Evolutionary conservation across 37 sponge, comb jelly and placozoan species (phyloP).

Genomic region (Petrosia ficiformis): DNA sequence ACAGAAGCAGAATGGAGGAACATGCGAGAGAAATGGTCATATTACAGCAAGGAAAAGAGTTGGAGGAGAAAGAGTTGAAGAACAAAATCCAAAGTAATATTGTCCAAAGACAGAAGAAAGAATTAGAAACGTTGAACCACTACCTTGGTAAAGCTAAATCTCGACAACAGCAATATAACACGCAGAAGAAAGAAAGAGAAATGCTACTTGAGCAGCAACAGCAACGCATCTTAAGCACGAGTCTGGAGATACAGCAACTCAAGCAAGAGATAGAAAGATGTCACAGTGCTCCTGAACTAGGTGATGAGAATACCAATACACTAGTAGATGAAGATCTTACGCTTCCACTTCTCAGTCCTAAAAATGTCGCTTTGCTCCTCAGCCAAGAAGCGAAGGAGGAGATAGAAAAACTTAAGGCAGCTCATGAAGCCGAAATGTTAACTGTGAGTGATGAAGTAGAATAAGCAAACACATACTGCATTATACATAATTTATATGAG

Average conservation of each 20-base stretch:
- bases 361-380: not conserved
- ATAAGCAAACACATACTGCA: too few relatives aligned
- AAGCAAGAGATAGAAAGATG: slow-evolving; percentile 16
- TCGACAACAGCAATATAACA: not conserved
- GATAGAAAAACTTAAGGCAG: not conserved
- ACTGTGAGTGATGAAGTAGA: not conserved
- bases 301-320: not conserved
- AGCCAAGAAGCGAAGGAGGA: slow-evolving; percentile 5
- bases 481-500: too few relatives aligned
- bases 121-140: not conserved
- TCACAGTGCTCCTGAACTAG: not conserved
- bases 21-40: too few relatives aligned
- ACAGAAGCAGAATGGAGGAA: too few relatives aligned
- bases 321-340: slow-evolving; percentile 4
- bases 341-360: not conserved
- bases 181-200: slow-evolving; percentile 8
- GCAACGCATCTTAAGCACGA: not conserved
- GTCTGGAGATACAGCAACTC: slow-evolving; percentile 9
- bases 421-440: not conserved
- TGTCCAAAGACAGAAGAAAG: not conserved
- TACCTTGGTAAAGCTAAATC: not conserved
- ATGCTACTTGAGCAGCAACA: not conserved
- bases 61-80: too few relatives aligned
- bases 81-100: not conserved
- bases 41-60: not conserved